phyloP scores from a whole-genome alignment of 1,140 invertebrate genomes.

The Bacillus rossius region DNA sequence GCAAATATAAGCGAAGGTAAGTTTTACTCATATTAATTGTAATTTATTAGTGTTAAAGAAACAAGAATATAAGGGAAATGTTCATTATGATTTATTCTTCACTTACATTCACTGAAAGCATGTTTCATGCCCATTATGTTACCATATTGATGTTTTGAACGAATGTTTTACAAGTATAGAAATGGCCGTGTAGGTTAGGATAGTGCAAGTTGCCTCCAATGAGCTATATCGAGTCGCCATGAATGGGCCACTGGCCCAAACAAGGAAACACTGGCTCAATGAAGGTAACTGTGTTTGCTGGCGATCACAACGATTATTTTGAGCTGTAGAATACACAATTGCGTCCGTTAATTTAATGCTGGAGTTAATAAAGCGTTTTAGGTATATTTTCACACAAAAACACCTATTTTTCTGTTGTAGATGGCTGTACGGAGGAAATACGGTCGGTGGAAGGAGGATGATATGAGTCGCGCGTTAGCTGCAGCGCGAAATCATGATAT shows the following conservation, averaged over 20 bases:
- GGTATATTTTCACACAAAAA: background rate
- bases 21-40: too few species aligned
- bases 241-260: background rate
- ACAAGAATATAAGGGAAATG: too few species aligned
- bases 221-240: background rate
- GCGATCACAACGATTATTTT: background rate
- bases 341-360: background rate
- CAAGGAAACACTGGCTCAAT: background rate
- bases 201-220: background rate
- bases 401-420: background rate
- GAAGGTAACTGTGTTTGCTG: too few species aligned
- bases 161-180: background rate
- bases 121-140: background rate
- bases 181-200: too few species aligned
- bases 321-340: background rate
- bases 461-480: slow-evolving; percentile 4
- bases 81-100: background rate
- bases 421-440: background rate
- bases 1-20: too few species aligned
- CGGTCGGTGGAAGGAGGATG: background rate
- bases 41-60: too few species aligned
- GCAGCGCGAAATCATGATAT: slow-evolving; percentile 13
- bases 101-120: background rate
- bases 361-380: background rate
- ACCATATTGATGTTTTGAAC: background rate